Percentiles rank a stretch among this genome's conserved stretches.
phyloP scores from a whole-genome alignment of 2,113 vertebrate genomes.

The Odontesthes bonariensis region DNA sequence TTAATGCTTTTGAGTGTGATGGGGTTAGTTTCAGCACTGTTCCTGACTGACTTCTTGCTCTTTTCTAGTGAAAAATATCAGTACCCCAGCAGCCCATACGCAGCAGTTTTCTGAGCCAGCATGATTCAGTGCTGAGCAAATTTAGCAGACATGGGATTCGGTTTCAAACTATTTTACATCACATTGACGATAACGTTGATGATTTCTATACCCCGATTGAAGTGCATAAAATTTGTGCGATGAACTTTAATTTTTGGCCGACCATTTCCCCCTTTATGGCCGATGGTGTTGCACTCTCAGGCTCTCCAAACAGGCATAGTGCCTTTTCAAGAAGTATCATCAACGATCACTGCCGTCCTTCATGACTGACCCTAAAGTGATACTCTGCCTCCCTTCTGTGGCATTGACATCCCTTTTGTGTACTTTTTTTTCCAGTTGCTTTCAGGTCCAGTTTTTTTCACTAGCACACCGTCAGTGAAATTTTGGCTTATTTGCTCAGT shows the following conservation, averaged over 20 bases:
- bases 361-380: conserved; percentile 34
- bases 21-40: background rate
- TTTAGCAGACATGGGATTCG: background rate
- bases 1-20: background rate
- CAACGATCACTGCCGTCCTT: conserved; percentile 51
- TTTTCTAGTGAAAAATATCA: background rate
- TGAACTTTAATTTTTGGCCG: background rate
- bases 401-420: conserved; percentile 31
- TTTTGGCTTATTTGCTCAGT: no score
- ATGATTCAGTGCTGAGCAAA: background rate
- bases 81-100: background rate
- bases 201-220: background rate
- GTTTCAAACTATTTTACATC: background rate
- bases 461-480: no score
- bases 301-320: conserved; percentile 7
- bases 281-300: background rate
- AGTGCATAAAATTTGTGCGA: background rate
- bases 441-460: conserved; percentile 19
- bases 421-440: conserved; percentile 23
- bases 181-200: background rate
- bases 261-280: background rate
- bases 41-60: background rate
- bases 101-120: background rate
- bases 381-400: conserved; percentile 27
- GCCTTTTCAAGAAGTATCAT: conserved; percentile 8